Base-by-base conservation (phyloP, 1,140 invertebrate genomes). In the Drosophila serrata region DNA sequence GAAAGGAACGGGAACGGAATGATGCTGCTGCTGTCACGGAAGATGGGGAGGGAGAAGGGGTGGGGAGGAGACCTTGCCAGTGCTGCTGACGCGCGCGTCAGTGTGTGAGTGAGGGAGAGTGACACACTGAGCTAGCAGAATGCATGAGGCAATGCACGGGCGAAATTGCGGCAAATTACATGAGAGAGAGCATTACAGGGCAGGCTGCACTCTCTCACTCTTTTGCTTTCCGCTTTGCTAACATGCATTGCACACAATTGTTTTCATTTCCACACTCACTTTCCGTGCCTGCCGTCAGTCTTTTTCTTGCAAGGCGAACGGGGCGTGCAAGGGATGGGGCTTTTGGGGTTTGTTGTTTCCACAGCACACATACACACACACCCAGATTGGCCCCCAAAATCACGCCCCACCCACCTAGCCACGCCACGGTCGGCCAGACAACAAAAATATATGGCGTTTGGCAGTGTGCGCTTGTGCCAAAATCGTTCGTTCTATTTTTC, bases 401-500 rank as follows among this genome's bases (percentile, higher is more conserved):
- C 72, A 81, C 77, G 84, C 84, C 85, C 84, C 84, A 87, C 84
- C 85, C 82, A 86, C 78, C 81, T 68, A 86, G 39, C 56, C 70
- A 60, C 55, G 31, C 48, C 78, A 67, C 56, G 49, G 61, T 67
- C 62, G 74, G 72, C 49, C 63, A 77, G 78, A 86, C 81, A 86
- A 81, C 74, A 76, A 56, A 76, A 65, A 76, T 75, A 76, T 59
- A 77, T 78, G 74, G 69, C 43, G 57, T 60, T 64, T 49, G 53
- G 39, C 59, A 72, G 57, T 90, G 86, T 90, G 86, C 86, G 85
- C 86, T 90, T 90, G 85, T 90, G 85, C 85, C 85, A 90, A 90
- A 90, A 90, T 90, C 75, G 85, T 90, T 90, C 75, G 85, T 90
- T 90, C 85, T 90, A 90, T 90, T 90, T 90, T 90, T 85, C 85